phyloP scores from a whole-genome alignment of 2,113 vertebrate species.

The Panthera tigris region DNA sequence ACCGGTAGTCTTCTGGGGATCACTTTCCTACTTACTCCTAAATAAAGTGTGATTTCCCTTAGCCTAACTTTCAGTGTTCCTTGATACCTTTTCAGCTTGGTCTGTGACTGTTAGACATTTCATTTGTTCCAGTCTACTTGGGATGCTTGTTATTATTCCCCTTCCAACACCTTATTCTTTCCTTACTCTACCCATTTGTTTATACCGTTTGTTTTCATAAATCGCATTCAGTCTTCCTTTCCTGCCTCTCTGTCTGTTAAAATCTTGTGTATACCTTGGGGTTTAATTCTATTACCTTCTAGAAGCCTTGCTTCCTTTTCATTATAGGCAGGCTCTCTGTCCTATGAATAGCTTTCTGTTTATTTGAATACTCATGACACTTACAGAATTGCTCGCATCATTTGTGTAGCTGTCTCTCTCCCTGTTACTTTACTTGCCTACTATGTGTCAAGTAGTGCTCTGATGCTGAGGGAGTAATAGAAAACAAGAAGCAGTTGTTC shows the following conservation, averaged over 20 bases:
- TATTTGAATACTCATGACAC: neutral
- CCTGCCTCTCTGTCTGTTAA: neutral
- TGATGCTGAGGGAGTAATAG: neutral
- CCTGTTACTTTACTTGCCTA: neutral
- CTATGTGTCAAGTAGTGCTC: neutral
- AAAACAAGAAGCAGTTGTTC: neutral
- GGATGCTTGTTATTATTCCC: neutral
- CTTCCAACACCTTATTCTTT: neutral
- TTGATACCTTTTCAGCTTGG: neutral
- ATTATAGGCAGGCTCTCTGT: neutral
- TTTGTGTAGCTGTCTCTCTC: neutral
- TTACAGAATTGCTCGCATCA: neutral
- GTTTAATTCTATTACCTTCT: neutral
- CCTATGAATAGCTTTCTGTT: neutral
- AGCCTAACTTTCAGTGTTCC: neutral
- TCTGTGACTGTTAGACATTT: neutral
- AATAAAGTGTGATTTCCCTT: constrained; percentile 20
- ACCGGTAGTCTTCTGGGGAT: neutral
- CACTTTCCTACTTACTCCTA: neutral
- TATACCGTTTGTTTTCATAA: constrained; percentile 26
- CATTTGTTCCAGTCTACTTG: constrained; percentile 15
- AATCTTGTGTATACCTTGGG: neutral
- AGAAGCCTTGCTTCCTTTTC: neutral
- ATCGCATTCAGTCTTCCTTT: neutral
- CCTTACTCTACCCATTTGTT: neutral